Evolutionary conservation across 2,113 vertebrate genomes (phyloP).

Genomic region (Larimichthys polyactis): DNA sequence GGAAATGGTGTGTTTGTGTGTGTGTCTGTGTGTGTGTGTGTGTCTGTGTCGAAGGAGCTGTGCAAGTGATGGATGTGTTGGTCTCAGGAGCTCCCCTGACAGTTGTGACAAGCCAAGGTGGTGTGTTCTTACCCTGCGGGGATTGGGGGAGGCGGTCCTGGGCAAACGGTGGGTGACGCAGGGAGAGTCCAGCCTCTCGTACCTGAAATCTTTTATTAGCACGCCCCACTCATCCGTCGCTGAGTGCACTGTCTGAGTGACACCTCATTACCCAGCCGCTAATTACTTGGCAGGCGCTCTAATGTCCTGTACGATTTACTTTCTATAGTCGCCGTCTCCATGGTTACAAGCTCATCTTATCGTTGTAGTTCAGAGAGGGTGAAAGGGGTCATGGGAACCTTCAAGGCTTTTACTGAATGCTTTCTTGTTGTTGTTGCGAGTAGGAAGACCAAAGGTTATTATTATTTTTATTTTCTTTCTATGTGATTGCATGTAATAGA

Average conservation of each 20-base stretch:
- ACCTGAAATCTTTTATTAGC: conserved; percentile 60
- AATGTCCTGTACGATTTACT: conserved; percentile 55
- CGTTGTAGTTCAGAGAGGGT: background rate
- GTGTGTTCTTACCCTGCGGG: conserved; percentile 31
- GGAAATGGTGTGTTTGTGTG: background rate
- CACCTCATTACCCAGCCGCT: conserved; percentile 71
- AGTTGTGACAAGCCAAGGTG: conserved; percentile 55
- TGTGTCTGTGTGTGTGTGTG: background rate
- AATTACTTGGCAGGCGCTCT: conserved; percentile 62
- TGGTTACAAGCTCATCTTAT: conserved; percentile 47
- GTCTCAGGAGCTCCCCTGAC: conserved; percentile 41
- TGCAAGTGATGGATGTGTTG: conserved; percentile 42
- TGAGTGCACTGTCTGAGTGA: conserved; percentile 55
- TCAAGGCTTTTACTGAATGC: background rate
- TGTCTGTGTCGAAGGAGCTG: background rate
- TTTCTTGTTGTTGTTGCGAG: conserved; percentile 24
- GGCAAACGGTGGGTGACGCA: background rate
- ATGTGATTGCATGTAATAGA: conserved; percentile 44
- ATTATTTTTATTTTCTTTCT: conserved; percentile 26
- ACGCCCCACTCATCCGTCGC: conserved; percentile 27
- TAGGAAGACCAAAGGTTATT: conserved; percentile 66
- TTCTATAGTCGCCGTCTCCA: conserved; percentile 39
- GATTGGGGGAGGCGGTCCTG: background rate
- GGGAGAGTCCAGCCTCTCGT: conserved; percentile 39
- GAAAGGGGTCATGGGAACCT: conserved; percentile 9